phyloP scores from a whole-genome alignment of 2,797 vertebrate species.

The Vultur gryphus region DNA sequence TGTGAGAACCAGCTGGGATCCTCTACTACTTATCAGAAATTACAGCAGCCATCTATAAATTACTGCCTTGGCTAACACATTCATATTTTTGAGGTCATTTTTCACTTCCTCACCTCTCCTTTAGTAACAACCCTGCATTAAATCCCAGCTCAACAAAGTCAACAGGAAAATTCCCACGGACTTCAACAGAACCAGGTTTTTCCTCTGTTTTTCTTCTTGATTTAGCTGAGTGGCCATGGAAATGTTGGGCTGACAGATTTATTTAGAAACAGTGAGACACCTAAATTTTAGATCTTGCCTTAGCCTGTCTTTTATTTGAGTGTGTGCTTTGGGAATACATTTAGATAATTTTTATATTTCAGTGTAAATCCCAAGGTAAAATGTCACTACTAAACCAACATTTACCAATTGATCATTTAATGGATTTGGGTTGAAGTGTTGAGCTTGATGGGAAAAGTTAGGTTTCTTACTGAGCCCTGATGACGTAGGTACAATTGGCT shows the following conservation, averaged over 20 bases:
- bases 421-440: not conserved
- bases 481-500: not conserved
- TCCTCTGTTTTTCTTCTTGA: constrained; percentile 16
- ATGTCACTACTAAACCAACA: not conserved
- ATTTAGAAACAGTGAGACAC: constrained; percentile 14
- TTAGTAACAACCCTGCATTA: not conserved
- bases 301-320: not conserved
- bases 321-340: not conserved
- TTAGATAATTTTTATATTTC: constrained; percentile 49
- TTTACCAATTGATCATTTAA: constrained; percentile 7
- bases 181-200: not conserved
- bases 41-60: not conserved
- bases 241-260: constrained; percentile 53
- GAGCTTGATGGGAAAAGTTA: not conserved
- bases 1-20: not conserved
- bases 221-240: not conserved
- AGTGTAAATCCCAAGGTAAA: not conserved
- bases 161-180: constrained; percentile 27
- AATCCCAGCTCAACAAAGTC: not conserved
- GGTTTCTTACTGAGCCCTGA: not conserved
- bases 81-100: not conserved
- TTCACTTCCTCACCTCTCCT: not conserved
- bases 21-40: not conserved
- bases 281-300: constrained; percentile 17
- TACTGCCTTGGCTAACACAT: not conserved